Conservation (phyloP, 1,140 invertebrate species). For the Andricus grossulariae region DNA sequence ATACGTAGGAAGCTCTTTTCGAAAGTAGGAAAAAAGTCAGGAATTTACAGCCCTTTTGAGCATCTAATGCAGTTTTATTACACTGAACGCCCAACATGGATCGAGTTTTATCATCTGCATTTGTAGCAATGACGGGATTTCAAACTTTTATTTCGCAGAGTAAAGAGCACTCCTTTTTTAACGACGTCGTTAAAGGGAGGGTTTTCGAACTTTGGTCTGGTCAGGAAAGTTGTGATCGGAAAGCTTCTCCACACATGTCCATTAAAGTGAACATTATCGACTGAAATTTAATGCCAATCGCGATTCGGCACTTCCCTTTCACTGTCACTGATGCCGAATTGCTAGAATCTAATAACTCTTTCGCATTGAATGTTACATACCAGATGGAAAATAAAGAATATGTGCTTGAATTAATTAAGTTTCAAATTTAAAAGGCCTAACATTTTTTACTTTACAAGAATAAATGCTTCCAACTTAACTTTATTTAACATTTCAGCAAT, state of each 20-base stretch:
- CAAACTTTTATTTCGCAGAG: not conserved
- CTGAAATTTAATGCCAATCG: not conserved
- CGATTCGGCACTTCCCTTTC: not conserved
- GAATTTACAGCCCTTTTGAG: constrained; percentile 3
- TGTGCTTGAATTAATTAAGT: no score
- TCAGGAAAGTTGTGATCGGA: constrained; percentile 1
- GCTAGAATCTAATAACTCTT: no score
- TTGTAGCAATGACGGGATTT: not conserved
- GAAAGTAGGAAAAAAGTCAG: not conserved
- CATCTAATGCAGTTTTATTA: constrained; percentile 1
- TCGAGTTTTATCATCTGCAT: constrained; percentile 8
- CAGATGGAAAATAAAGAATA: no score
- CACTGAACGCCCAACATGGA: not conserved
- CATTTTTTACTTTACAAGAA: no score
- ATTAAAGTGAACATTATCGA: not conserved
- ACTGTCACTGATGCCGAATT: no score
- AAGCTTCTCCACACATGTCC: not conserved
- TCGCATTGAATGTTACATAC: no score
- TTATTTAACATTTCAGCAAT: no score
- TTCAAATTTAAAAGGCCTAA: no score
- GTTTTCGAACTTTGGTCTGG: not conserved
- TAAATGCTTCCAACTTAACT: no score
- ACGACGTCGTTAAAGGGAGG: constrained; percentile 10
- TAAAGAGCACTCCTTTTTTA: not conserved
- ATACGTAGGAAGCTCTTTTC: no score